phyloP scores from a whole-genome alignment of 2,113 vertebrate species.

The Macquaria ambigua region DNA sequence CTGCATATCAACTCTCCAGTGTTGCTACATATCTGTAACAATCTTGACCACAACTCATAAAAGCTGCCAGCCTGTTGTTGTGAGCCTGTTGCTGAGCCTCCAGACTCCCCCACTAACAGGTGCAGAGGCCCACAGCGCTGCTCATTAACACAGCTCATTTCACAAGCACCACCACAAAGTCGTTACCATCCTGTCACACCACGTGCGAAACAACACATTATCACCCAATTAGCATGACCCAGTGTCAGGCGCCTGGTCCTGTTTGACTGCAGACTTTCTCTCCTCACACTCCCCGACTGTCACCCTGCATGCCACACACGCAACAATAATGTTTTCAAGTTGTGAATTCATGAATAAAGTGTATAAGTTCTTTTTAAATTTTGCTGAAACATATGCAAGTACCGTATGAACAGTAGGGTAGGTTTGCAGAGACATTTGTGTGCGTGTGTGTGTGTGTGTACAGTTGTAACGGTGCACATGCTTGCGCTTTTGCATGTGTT shows the following conservation, averaged over 20 bases:
- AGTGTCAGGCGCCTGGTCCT: slow-evolving; percentile 51
- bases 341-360: neutral
- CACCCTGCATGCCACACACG: neutral
- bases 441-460: neutral
- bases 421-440: neutral
- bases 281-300: neutral
- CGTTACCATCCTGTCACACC: slow-evolving; percentile 52
- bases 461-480: neutral
- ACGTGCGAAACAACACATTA: slow-evolving; percentile 71
- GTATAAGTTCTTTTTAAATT: neutral
- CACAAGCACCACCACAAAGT: slow-evolving; percentile 55
- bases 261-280: slow-evolving; percentile 41
- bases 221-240: slow-evolving; percentile 75
- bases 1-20: neutral
- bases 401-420: neutral
- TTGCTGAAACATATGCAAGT: neutral
- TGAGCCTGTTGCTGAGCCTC: slow-evolving; percentile 28
- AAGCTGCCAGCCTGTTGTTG: slow-evolving; percentile 37
- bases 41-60: slow-evolving; percentile 34
- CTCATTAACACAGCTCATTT: slow-evolving; percentile 74
- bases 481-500: slow-evolving; percentile 27
- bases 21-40: slow-evolving; percentile 5
- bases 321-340: neutral
- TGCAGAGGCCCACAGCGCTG: slow-evolving; percentile 63
- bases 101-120: slow-evolving; percentile 55